Evolutionary conservation across 2,797 vertebrate genomes (phyloP).

Genomic region (Neomorphus geoffroyi): DNA sequence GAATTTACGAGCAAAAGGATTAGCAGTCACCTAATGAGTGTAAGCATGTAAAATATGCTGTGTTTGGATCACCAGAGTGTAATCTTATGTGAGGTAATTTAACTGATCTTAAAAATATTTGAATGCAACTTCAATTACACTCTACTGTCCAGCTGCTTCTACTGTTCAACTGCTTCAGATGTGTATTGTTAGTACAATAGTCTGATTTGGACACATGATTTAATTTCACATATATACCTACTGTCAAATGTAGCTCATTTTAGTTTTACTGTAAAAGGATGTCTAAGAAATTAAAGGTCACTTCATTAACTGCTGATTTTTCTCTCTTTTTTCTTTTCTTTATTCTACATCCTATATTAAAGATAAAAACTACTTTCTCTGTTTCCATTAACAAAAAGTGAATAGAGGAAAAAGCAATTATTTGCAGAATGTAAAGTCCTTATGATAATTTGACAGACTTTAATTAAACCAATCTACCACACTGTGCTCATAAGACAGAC

Average conservation of each 20-base stretch:
- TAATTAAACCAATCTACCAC: conserved; percentile 89
- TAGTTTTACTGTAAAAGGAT: conserved; percentile 53
- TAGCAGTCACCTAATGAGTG: not conserved
- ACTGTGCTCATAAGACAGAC: conserved; percentile 70
- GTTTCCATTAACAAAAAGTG: conserved; percentile 72
- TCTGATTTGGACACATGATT: not conserved
- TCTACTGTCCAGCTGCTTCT: not conserved
- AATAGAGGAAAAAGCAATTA: conserved; percentile 76
- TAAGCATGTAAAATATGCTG: not conserved
- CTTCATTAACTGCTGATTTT: conserved; percentile 41
- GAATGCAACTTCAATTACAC: not conserved
- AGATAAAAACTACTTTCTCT: not conserved
- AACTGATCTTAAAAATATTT: not conserved
- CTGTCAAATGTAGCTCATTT: conserved; percentile 37
- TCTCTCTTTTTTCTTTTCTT: not conserved
- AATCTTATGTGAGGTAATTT: not conserved
- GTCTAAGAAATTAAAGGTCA: conserved; percentile 54
- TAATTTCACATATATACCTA: not conserved
- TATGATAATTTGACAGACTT: conserved; percentile 84
- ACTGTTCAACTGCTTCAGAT: not conserved
- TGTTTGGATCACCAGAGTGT: not conserved
- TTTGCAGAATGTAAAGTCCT: conserved; percentile 85
- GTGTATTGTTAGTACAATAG: not conserved
- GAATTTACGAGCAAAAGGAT: not conserved
- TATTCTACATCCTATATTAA: conserved; percentile 30